A percentile compares a stretch with the other conserved stretches of the same genome.
phyloP scores from a whole-genome alignment of 2,888 invertebrate species.

The Drosophila atripex region DNA sequence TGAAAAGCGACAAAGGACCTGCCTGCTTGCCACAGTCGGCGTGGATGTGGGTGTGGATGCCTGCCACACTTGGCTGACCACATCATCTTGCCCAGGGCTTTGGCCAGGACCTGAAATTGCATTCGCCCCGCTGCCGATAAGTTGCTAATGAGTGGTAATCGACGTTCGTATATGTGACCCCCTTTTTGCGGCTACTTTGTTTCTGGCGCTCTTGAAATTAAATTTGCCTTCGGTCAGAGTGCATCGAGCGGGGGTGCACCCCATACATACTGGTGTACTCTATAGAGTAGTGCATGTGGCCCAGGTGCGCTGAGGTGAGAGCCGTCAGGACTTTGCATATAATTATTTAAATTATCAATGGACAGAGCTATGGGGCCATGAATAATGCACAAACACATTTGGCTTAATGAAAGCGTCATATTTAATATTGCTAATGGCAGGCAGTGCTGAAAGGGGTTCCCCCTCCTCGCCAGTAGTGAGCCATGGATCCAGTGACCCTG shows the following conservation, averaged over 20 bases:
- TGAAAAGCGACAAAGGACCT: slow-evolving; percentile 8
- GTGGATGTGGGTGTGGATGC: neutral
- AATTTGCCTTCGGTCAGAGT: slow-evolving; percentile 27
- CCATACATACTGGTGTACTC: neutral
- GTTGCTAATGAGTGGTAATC: slow-evolving; percentile 60
- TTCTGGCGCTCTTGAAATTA: slow-evolving; percentile 40
- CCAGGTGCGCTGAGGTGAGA: slow-evolving; percentile 29
- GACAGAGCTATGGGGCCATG: slow-evolving; percentile 18
- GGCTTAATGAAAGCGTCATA: slow-evolving; percentile 26
- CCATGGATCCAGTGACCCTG: neutral
- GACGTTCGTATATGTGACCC: slow-evolving; percentile 36
- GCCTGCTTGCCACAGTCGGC: slow-evolving; percentile 10
- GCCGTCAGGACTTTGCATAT: slow-evolving; percentile 24
- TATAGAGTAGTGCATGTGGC: slow-evolving; percentile 10
- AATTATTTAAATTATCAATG: slow-evolving; percentile 40
- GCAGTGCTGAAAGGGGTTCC: slow-evolving; percentile 7
- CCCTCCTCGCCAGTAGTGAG: neutral
- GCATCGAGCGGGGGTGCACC: slow-evolving; percentile 1
- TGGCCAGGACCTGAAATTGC: slow-evolving; percentile 40
- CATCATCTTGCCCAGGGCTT: slow-evolving; percentile 24
- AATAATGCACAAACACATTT: slow-evolving; percentile 27
- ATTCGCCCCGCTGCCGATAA: slow-evolving; percentile 50
- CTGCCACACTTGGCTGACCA: slow-evolving; percentile 51
- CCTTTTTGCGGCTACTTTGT: slow-evolving; percentile 40
- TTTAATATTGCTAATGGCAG: slow-evolving; percentile 23